These are phyloP conservation scores for Orchestia grillus DNA, from an alignment of 1,140 invertebrate genomes.

Conservation along the genomic window DNA sequence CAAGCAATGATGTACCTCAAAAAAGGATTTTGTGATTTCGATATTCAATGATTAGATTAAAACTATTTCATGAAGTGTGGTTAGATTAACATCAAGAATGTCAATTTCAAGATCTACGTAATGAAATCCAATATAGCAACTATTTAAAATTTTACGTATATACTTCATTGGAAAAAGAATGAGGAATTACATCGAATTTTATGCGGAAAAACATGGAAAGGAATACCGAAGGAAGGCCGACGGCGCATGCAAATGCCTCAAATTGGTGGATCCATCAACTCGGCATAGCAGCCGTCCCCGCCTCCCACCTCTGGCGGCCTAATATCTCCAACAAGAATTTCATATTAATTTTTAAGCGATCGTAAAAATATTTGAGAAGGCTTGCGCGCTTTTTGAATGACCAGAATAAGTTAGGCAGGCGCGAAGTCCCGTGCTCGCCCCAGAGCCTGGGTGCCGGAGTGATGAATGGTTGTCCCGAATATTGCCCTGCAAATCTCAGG, in stretches of 20 bases:
- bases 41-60: not conserved
- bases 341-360: conserved; percentile 51
- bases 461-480: not conserved
- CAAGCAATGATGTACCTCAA: no score
- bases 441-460: not conserved
- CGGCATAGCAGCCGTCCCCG: not conserved
- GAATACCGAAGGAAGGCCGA: not conserved
- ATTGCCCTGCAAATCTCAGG: not conserved
- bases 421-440: not conserved
- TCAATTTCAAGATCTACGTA: no score
- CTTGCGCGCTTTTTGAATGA: not conserved
- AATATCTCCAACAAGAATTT: conserved; percentile 28
- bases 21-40: not conserved
- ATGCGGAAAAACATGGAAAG: not conserved
- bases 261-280: not conserved
- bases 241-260: not conserved
- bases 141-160: not conserved
- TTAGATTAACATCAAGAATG: no score
- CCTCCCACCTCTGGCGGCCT: not conserved
- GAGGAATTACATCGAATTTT: not conserved
- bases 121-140: not conserved
- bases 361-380: conserved; percentile 27
- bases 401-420: not conserved
- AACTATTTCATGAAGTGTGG: not conserved
- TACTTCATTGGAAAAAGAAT: no score